Conservation (phyloP, 2,888 invertebrate species). For the Leptura quadrifasciata region DNA sequence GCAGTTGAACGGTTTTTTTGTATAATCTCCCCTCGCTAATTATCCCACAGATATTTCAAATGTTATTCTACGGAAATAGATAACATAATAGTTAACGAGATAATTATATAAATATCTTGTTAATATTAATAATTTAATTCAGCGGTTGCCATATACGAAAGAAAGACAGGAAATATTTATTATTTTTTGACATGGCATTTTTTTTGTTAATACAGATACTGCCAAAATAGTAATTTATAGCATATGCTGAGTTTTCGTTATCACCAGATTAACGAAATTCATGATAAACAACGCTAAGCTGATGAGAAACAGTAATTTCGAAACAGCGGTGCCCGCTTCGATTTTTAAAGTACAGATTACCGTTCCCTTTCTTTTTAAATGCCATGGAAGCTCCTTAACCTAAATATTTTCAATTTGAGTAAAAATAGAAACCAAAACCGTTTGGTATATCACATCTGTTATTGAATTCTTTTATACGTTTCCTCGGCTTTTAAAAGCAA, state of each 20-base stretch:
- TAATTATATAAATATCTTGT: neutral
- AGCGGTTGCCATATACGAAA: neutral
- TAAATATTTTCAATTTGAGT: neutral
- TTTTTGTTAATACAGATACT: too few relatives aligned
- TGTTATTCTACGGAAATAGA: conserved; percentile 20
- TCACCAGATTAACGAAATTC: too few relatives aligned
- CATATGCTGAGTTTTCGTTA: too few relatives aligned
- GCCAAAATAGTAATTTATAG: too few relatives aligned
- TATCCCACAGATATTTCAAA: neutral
- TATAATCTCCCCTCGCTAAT: conserved; percentile 6
- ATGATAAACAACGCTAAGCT: neutral
- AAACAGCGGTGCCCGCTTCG: neutral
- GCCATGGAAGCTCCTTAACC: neutral
- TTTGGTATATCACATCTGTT: neutral
- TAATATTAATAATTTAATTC: neutral
- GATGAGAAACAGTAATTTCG: neutral
- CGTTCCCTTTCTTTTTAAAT: too few relatives aligned
- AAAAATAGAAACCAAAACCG: neutral
- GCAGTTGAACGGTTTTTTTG: conserved; percentile 6
- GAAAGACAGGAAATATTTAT: too few relatives aligned
- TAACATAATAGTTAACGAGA: neutral
- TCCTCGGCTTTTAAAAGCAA: neutral
- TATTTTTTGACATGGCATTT: too few relatives aligned
- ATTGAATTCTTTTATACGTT: neutral
- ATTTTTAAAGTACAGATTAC: too few relatives aligned